Evolutionary conservation across 1,140 invertebrate species (phyloP).

Genomic region (Cecropterus lyciades): DNA sequence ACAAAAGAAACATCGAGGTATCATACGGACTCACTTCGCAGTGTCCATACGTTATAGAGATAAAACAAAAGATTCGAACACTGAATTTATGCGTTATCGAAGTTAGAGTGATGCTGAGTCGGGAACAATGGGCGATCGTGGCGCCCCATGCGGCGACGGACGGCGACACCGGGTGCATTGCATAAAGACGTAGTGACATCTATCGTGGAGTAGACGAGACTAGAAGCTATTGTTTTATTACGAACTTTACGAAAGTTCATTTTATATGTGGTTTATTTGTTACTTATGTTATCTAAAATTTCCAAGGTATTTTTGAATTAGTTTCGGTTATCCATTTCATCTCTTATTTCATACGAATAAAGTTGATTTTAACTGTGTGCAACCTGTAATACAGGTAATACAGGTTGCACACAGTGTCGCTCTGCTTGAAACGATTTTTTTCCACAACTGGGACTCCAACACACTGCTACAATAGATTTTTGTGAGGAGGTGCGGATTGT

Average conservation of each 20-base stretch:
- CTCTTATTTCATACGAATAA: too few relatives aligned
- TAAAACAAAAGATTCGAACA: slow-evolving; percentile 80
- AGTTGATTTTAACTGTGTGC: too few relatives aligned
- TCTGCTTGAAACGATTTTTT: too few relatives aligned
- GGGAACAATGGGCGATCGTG: slow-evolving; percentile 78
- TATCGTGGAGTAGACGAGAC: slow-evolving; percentile 67
- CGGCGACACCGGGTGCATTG: slow-evolving; percentile 39
- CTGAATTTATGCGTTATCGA: slow-evolving; percentile 81
- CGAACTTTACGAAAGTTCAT: slow-evolving; percentile 2
- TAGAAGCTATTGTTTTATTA: slow-evolving; percentile 28
- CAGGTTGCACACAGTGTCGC: too few relatives aligned
- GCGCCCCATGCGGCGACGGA: slow-evolving; percentile 76
- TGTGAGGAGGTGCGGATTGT: too few relatives aligned
- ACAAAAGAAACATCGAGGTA: slow-evolving; percentile 74
- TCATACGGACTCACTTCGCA: slow-evolving; percentile 81
- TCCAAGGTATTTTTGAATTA: too few relatives aligned
- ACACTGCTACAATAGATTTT: too few relatives aligned
- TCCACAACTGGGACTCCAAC: too few relatives aligned
- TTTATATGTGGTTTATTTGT: neutral
- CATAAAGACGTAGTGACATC: slow-evolving; percentile 63
- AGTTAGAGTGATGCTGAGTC: slow-evolving; percentile 63
- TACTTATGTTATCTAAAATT: neutral
- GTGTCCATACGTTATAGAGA: slow-evolving; percentile 82
- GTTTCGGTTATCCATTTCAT: too few relatives aligned
- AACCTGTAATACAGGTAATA: too few relatives aligned